phyloP scores from a whole-genome alignment of 1,140 invertebrate species.

The Dendrolimus punctatus region DNA sequence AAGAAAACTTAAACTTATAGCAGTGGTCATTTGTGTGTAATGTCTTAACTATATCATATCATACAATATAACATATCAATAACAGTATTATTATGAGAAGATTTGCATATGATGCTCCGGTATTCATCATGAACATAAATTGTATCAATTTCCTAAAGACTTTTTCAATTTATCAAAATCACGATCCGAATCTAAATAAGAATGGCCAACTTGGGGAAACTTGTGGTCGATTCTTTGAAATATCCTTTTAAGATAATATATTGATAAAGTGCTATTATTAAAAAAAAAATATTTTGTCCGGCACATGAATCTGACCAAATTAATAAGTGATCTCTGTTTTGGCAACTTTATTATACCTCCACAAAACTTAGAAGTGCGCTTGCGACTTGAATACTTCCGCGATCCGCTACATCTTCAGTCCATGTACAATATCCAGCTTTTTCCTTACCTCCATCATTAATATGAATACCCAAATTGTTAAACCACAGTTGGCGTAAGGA shows the following conservation, averaged over 20 bases:
- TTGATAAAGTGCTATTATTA: too few species aligned
- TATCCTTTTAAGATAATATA: too few species aligned
- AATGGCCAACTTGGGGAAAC: background rate
- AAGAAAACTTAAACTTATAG: too few species aligned
- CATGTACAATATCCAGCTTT: constrained; percentile 10
- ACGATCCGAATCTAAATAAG: background rate
- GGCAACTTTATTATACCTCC: constrained; percentile 9
- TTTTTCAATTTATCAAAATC: background rate
- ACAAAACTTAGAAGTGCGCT: constrained; percentile 10
- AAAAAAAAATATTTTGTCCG: too few species aligned
- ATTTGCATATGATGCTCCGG: background rate
- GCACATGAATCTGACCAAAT: too few species aligned
- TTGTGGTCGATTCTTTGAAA: too few species aligned
- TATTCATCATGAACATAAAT: background rate
- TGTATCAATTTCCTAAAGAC: background rate
- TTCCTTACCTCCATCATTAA: constrained; percentile 7
- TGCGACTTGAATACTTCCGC: constrained; percentile 9
- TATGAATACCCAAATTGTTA: constrained; percentile 11
- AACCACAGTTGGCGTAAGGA: constrained; percentile 12
- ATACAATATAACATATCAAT: too few species aligned
- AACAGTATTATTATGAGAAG: background rate
- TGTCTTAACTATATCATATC: too few species aligned
- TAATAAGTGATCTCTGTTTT: background rate
- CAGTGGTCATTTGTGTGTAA: too few species aligned
- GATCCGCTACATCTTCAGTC: constrained; percentile 12